A percentile compares a stretch with the other conserved stretches of the same genome.
These are phyloP conservation scores for Pipistrellus pipistrellus DNA, from an alignment of 2,797 vertebrate species.

Conservation along the genomic window DNA sequence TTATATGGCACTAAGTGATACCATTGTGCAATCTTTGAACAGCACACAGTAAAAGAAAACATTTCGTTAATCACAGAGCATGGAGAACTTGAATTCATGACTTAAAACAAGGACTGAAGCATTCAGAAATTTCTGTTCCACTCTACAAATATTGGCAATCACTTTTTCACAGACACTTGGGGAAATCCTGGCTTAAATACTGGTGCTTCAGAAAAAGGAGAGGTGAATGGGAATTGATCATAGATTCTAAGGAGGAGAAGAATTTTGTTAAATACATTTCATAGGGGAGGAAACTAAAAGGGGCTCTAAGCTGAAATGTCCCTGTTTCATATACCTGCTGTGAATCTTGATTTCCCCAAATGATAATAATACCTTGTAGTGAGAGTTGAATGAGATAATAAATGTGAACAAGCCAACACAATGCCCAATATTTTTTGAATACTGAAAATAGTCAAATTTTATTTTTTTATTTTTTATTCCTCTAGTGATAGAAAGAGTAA, in stretches of 20 bases:
- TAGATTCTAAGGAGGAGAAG: conserved; percentile 38
- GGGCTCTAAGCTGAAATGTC: background rate
- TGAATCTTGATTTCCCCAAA: background rate
- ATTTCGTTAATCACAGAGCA: background rate
- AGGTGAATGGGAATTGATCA: background rate
- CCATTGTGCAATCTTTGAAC: background rate
- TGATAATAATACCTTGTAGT: background rate
- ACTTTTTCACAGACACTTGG: background rate
- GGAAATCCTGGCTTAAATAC: conserved; percentile 31
- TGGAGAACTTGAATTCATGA: background rate
- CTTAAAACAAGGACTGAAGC: conserved; percentile 12
- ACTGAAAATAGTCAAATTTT: background rate
- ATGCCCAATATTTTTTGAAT: conserved; percentile 21
- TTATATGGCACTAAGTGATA: background rate
- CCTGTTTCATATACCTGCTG: background rate
- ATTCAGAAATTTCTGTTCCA: background rate
- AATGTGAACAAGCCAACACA: background rate
- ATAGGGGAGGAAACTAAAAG: conserved; percentile 6
- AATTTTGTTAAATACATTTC: background rate
- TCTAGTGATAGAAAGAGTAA: conserved; percentile 1
- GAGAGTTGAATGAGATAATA: background rate
- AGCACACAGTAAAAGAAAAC: background rate
- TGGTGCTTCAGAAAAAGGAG: conserved; percentile 28
- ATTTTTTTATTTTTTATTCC: background rate
- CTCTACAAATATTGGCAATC: background rate